Evolutionary conservation across 2,113 vertebrate species (phyloP).

Genomic region (Epinephelus fuscoguttatus): DNA sequence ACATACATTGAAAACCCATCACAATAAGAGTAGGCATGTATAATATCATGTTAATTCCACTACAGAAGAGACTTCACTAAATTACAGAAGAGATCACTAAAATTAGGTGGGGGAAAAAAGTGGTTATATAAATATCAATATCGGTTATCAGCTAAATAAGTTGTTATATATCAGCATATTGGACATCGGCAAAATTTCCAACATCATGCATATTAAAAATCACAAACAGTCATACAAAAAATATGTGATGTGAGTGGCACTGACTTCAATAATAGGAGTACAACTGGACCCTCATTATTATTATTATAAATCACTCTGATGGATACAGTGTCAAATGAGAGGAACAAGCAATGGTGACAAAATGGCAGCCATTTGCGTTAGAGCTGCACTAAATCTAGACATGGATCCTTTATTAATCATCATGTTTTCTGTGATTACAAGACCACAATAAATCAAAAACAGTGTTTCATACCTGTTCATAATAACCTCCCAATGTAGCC

Average conservation of each 20-base stretch:
- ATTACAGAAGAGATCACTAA: too few relatives aligned
- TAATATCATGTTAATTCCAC: too few relatives aligned
- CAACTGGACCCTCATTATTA: constrained; percentile 50
- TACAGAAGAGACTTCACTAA: too few relatives aligned
- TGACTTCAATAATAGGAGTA: constrained; percentile 17
- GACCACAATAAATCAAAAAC: constrained; percentile 37
- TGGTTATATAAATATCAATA: too few relatives aligned
- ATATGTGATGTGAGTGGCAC: not conserved
- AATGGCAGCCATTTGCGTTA: constrained; percentile 73
- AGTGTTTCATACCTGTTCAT: constrained; percentile 26
- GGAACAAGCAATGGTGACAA: constrained; percentile 62
- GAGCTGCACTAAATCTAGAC: constrained; percentile 68
- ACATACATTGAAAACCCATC: too few relatives aligned
- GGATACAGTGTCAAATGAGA: constrained; percentile 73
- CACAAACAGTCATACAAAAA: not conserved
- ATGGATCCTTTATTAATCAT: constrained; percentile 65
- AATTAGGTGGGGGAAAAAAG: too few relatives aligned
- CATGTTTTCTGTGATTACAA: constrained; percentile 67
- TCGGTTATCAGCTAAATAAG: too few relatives aligned
- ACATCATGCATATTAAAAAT: too few relatives aligned
- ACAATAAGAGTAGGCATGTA: too few relatives aligned
- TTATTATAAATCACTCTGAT: constrained; percentile 78
- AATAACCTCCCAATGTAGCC: constrained; percentile 2
- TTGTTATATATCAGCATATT: too few relatives aligned
- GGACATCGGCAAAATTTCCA: too few relatives aligned